phyloP scores from a whole-genome alignment of 2,888 invertebrate species.

The Drosophila lutescens region DNA sequence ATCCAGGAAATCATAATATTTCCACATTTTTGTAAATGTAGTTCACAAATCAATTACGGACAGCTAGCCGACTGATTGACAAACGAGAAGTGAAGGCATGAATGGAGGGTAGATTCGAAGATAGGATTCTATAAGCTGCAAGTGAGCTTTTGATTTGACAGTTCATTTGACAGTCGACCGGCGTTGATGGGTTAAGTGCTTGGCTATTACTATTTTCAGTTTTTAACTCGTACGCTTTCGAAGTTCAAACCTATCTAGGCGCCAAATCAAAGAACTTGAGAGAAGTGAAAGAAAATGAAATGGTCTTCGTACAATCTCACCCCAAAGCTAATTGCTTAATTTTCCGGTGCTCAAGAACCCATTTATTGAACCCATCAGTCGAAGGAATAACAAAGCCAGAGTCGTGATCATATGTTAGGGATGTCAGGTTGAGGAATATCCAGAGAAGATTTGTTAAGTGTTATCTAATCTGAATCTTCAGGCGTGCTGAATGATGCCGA shows the following conservation, averaged over 20 bases:
- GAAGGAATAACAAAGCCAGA: constrained; percentile 22
- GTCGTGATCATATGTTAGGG: constrained; percentile 73
- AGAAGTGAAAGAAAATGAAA: neutral
- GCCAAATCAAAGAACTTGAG: neutral
- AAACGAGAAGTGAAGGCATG: constrained; percentile 29
- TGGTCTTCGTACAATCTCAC: neutral
- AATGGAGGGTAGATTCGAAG: constrained; percentile 3
- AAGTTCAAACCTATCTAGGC: neutral
- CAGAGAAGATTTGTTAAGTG: constrained; percentile 14
- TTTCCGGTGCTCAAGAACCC: constrained; percentile 62
- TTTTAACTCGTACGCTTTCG: neutral
- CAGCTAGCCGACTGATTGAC: constrained; percentile 72
- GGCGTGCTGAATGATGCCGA: constrained; percentile 61
- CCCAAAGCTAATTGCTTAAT: constrained; percentile 71
- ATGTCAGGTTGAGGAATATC: constrained; percentile 23
- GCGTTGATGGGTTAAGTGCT: constrained; percentile 73
- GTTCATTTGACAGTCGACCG: constrained; percentile 58
- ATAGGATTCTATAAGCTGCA: constrained; percentile 32
- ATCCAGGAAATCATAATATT: constrained; percentile 46
- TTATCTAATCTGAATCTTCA: constrained; percentile 31
- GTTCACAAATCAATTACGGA: constrained; percentile 72
- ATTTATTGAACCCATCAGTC: constrained; percentile 10
- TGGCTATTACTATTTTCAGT: constrained; percentile 4
- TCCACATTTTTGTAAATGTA: constrained; percentile 57
- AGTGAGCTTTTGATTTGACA: constrained; percentile 66